Evolutionary conservation across 2,113 vertebrate genomes (phyloP), one percentile per base, ranked within the genome.

Genomic region (Erythrolamprus reginae): DNA sequence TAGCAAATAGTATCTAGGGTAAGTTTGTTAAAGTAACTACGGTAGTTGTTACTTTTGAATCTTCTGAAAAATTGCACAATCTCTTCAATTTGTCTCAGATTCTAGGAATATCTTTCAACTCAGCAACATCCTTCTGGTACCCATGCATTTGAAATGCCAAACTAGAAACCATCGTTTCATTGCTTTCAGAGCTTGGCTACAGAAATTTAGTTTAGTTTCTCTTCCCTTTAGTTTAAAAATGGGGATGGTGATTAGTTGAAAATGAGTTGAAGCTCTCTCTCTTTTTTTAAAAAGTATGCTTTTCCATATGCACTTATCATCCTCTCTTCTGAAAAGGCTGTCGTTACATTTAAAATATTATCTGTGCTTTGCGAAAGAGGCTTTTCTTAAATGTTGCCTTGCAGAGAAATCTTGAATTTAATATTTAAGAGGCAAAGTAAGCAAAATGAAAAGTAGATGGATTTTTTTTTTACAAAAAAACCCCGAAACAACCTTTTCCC

Each of bases 311-410:
- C 87, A 86, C 92, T 86, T 5, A 0, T 92, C 95, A 94, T 95
- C 94, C 93, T 90, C 91, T 95, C 82, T 88, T 84, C 52, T 84
- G n/a, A 88, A 88, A 77, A 88, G 70, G 83, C 86, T 65, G 56
- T 90, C 65, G 90, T 96, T 95, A 93, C 91, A 87, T 95, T 95
- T 95, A 92, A 94, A 94, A 96, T 93, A 95, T 96, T 94, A 96
- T 96, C 93, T 93, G 92, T 93, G 94, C 95, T 95, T 95, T 94
- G 94, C 58, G 24, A 95, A 96, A 96, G 94, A 94, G 92, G 95
- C 92, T 96, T 96, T 94, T 87, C n/a, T 84, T 50, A 88, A 92
- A 26, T 82, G 91, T 82, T 94, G 92, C 89, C 93, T 82, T n/a
- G 42, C 33, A 52, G 92, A 94, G 92, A 95, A 93, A 91, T 92